Base-by-base conservation (phyloP, 1,140 invertebrate genomes). In the Ceratosolen solmsi region DNA sequence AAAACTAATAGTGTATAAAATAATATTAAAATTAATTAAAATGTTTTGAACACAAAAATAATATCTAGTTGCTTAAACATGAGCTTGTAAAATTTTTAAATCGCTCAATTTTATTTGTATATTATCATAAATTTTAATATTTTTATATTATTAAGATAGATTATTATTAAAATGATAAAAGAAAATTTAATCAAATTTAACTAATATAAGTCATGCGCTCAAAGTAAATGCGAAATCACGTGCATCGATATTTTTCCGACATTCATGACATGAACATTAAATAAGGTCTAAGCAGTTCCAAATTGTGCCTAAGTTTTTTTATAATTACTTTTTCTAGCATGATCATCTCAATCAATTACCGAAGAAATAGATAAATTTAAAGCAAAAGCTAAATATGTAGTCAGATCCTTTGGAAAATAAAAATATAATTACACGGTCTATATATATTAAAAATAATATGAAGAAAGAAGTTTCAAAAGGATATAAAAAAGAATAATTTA, bases 291-390 rank as follows among this genome's bases (percentile, higher is more conserved):
- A 91, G 85, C 88, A 91, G 89, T 91, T 92, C 90, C 90, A 90
- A 91, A 91, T 91, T 91, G 90, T 92, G 91, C 90, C 90, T 90
- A 92, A 92, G 90, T 91, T 91, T 89, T 82, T 56, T 86, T 87
- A 89, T 86, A 82, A 89, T 85, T 90, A 90, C 85, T 87, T 91
- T 91, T 89, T 87, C 86, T 89, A 90, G 84, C 82, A 89, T 83
- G 84, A 82, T 85, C 85, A 88, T 82, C 85, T 85, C 84, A 81
- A 83, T 84, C 75, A 82, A 84, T 84, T 36, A 74, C 71, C 54
- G 65, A 25, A 60, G 36, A 25, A 33, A 70, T 51, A 9, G 27
- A 51, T 9, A 71, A 54, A 22, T 17, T 58, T 54, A 54, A 41
- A 71, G 20, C 27, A 41, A 36, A 41, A 38, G 54, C 30, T 70